These are phyloP conservation scores for Drosophila subobscura DNA, from an alignment of 1,140 invertebrate genomes.

Conservation along the genomic window DNA sequence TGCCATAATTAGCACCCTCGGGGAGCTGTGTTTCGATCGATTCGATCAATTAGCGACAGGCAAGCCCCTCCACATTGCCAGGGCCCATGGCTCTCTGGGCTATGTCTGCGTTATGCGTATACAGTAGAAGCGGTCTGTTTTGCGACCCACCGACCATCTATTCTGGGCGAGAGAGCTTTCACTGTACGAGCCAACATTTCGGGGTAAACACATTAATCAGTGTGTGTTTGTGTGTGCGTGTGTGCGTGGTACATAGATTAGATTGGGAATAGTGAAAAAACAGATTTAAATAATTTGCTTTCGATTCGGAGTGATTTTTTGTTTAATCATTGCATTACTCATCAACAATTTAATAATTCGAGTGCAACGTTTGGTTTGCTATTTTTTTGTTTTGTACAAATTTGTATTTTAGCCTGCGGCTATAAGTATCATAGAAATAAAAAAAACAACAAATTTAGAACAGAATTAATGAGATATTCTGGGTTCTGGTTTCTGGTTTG, in stretches of 20 bases:
- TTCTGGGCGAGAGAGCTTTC: slow-evolving; percentile 4
- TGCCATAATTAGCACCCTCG: slow-evolving; percentile 26
- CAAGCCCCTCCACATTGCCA: slow-evolving; percentile 4
- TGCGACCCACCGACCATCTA: too few relatives aligned
- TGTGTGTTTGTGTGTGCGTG: not conserved
- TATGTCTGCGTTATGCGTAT: not conserved
- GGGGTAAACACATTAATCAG: slow-evolving; percentile 57
- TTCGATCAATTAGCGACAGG: slow-evolving; percentile 28
- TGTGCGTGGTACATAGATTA: slow-evolving; percentile 24
- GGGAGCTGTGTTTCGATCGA: slow-evolving; percentile 32
- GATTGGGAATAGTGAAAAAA: slow-evolving; percentile 26
- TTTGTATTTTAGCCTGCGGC: slow-evolving; percentile 30
- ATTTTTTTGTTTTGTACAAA: too few relatives aligned
- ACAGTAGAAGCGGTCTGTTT: too few relatives aligned
- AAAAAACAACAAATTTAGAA: not conserved
- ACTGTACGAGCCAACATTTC: slow-evolving; percentile 22
- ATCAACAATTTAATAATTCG: slow-evolving; percentile 39
- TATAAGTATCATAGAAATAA: not conserved
- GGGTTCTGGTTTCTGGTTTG: not conserved
- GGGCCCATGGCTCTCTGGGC: slow-evolving; percentile 1
- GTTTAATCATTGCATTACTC: slow-evolving; percentile 48
- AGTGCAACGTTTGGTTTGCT: slow-evolving; percentile 1
- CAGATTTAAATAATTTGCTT: slow-evolving; percentile 19
- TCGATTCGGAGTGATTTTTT: slow-evolving; percentile 24
- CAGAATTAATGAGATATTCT: not conserved